These are phyloP conservation scores for Gnathonemus longibarbis DNA, from an alignment of 2,113 vertebrate species.

Conservation along the genomic window DNA sequence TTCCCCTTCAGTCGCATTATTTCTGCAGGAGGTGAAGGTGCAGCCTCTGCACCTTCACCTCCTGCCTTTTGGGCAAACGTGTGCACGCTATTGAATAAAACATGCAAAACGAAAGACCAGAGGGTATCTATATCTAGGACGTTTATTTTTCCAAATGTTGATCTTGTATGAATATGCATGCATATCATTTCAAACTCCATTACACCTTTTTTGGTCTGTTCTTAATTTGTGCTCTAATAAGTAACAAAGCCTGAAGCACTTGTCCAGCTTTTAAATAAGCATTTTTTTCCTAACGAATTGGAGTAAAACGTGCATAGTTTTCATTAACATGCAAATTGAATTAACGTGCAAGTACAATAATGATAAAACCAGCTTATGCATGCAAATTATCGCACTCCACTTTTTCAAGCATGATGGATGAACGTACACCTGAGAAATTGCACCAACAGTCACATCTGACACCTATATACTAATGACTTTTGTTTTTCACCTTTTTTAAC, in stretches of 20 bases:
- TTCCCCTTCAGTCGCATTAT: neutral
- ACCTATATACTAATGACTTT: neutral
- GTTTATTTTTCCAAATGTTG: neutral
- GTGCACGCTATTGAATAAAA: constrained; percentile 8
- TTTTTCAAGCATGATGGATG: neutral
- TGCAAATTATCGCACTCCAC: neutral
- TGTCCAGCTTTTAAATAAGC: constrained; percentile 33
- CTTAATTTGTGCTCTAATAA: constrained; percentile 58
- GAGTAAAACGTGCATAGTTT: constrained; percentile 29
- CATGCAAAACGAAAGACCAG: constrained; percentile 15
- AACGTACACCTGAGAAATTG: neutral
- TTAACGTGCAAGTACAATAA: constrained; percentile 26
- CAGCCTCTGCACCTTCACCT: neutral
- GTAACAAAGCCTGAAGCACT: constrained; percentile 40
- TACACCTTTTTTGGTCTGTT: constrained; percentile 37
- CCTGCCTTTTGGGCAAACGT: neutral
- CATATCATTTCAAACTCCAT: constrained; percentile 49
- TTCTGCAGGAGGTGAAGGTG: neutral
- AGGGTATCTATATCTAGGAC: neutral
- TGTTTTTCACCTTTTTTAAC: neutral
- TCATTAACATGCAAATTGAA: constrained; percentile 36
- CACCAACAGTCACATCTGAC: neutral
- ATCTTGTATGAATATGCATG: constrained; percentile 53
- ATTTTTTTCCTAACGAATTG: constrained; percentile 6
- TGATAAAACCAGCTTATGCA: constrained; percentile 29